Evolutionary conservation across 1,140 invertebrate species (phyloP), one percentile per base, ranked within the genome.

Genomic region (Antheraea mylitta): DNA sequence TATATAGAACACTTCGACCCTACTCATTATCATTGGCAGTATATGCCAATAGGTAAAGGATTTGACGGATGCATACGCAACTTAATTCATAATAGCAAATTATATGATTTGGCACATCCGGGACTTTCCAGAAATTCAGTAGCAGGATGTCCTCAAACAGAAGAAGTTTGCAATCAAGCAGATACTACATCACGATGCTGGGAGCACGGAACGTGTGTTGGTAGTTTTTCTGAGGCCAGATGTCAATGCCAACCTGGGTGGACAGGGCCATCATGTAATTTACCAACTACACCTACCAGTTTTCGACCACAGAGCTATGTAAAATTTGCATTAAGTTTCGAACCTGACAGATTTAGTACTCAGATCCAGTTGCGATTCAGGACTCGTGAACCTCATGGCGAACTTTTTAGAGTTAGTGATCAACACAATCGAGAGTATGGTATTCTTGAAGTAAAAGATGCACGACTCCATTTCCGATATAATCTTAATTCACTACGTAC

Each of bases 61-160:
- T 99, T 99, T 85, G 96, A 98, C 82, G 99, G 99, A 8, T 99
- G 99, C 89, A 97, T 99, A 37, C 95, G 97, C 73, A 99, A 99
- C 86, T 92, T 99, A 13, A 96, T 99, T 78, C 98, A 99, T 84
- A 99, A 99, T 83, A 98, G 98, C 78, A 97, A 98, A 94, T 88
- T 99, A 6, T 99, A 99, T 86, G 98, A 99, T 84, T 92, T 99
- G 61, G 97, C 97, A 0, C 96, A 97, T 90, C 96, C 97, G 13
- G 97, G 98, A 7, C 90, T 98, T 16, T 96, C 96, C 0, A 93
- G 96, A 68, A 96, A 97, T 81, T 98, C 97, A 72, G 94, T 96
- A 0, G 95, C 97, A 0, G 97, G 98, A 0, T 99, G 98, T 87
- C 96, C 96, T 0, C 97, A 97, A 79, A 97, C 98, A 9, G 98